phyloP scores from a whole-genome alignment of 2,113 vertebrate species.

The Vulpes lagopus region DNA sequence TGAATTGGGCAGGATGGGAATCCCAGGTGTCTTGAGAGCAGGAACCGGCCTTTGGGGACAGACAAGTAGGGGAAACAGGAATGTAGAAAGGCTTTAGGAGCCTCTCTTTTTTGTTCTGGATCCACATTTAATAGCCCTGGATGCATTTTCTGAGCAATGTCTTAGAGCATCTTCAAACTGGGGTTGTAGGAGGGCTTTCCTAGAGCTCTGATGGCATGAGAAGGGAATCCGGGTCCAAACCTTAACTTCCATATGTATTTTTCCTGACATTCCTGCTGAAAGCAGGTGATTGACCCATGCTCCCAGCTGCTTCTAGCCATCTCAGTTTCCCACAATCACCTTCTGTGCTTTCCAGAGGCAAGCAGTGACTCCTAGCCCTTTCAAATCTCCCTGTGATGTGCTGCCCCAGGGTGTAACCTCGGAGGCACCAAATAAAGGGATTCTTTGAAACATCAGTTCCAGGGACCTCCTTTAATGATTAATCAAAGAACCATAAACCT shows the following conservation, averaged over 20 bases:
- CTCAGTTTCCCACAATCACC: background rate
- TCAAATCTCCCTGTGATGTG: background rate
- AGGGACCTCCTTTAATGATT: background rate
- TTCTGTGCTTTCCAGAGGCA: background rate
- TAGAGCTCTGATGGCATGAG: background rate
- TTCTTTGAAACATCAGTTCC: conserved; percentile 28
- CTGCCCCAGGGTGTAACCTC: background rate
- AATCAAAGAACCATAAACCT: conserved; percentile 38
- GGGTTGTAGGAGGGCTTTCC: background rate
- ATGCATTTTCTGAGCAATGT: background rate
- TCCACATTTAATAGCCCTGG: background rate
- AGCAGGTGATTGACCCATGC: background rate
- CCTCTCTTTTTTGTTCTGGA: background rate
- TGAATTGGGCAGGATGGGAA: background rate
- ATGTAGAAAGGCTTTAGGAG: no score
- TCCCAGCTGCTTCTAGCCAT: background rate
- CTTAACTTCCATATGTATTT: background rate
- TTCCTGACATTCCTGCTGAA: background rate
- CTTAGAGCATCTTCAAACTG: background rate
- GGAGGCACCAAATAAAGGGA: background rate
- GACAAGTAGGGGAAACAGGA: background rate
- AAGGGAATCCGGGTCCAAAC: background rate
- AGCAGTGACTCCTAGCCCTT: background rate
- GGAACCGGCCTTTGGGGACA: background rate
- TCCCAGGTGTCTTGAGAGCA: background rate